Conservation (phyloP, 2,113 vertebrate species). For the Pollimyrus isidori region DNA sequence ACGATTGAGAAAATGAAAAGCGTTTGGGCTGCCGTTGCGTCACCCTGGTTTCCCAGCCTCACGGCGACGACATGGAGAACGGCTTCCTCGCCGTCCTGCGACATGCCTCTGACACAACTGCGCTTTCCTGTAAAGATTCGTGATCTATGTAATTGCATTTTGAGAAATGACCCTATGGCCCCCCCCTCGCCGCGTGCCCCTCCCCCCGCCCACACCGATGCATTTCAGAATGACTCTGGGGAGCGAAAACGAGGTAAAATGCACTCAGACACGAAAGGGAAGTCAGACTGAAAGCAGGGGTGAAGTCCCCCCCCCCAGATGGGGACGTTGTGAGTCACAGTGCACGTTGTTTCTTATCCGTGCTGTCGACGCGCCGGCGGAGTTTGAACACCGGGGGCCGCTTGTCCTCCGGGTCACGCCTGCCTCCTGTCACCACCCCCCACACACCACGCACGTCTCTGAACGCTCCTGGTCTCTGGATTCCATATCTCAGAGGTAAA, state of each 20-base stretch:
- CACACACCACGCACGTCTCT: not conserved
- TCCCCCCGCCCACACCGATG: not conserved
- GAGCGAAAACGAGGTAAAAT: not conserved
- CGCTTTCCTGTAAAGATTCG: not conserved
- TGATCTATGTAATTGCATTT: not conserved
- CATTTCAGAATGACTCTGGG: not conserved
- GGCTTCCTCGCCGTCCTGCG: not conserved
- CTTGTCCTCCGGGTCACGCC: not conserved
- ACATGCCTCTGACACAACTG: not conserved
- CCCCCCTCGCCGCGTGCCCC: not conserved
- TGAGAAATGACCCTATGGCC: not conserved
- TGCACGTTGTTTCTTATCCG: not conserved
- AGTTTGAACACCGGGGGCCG: not conserved
- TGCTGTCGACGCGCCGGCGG: not conserved
- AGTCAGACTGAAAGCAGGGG: not conserved
- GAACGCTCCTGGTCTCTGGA: not conserved
- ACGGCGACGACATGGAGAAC: not conserved
- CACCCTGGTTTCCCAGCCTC: constrained; percentile 19
- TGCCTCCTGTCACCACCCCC: not conserved
- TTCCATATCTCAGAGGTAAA: not conserved
- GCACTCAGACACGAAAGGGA: not conserved
- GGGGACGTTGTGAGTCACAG: not conserved
- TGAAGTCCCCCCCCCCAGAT: not conserved
- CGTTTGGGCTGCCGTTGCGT: not conserved
- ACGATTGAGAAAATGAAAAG: not conserved